Conservation (phyloP, 1,140 invertebrate species). For the Camponotus floridanus region DNA sequence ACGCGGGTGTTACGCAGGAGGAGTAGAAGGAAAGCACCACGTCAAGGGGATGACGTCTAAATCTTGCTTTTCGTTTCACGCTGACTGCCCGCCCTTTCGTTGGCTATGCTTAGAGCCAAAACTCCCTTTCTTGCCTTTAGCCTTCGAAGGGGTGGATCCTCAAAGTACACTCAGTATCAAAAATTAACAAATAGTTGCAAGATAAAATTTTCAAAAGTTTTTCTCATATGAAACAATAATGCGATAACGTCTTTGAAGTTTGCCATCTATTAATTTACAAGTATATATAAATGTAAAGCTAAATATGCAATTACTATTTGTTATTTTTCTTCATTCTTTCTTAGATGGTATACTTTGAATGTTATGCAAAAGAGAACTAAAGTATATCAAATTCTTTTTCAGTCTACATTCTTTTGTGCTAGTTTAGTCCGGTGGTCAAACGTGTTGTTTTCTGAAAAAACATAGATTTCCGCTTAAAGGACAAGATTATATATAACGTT, state of each 20-base stretch:
- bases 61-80: slow-evolving; percentile 84
- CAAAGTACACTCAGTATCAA: slow-evolving; percentile 67
- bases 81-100: slow-evolving; percentile 84
- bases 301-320: neutral
- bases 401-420: neutral
- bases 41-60: slow-evolving; percentile 85
- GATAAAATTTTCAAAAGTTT: neutral
- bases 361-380: neutral
- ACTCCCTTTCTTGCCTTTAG: slow-evolving; percentile 65
- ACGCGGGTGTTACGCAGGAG: slow-evolving; percentile 28
- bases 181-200: slow-evolving; percentile 44
- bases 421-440: neutral
- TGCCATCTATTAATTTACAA: neutral
- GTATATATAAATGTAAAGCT: neutral
- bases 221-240: neutral
- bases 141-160: slow-evolving; percentile 69
- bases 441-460: neutral
- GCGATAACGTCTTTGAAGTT: neutral
- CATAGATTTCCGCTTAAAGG: neutral
- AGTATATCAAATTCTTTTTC: neutral
- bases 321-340: neutral
- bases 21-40: slow-evolving; percentile 74
- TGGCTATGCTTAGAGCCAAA: slow-evolving; percentile 75
- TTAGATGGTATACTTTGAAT: neutral
- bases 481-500: slow-evolving; percentile 68